Base-by-base conservation (phyloP, 2,797 vertebrate genomes). In the Channa striata region DNA sequence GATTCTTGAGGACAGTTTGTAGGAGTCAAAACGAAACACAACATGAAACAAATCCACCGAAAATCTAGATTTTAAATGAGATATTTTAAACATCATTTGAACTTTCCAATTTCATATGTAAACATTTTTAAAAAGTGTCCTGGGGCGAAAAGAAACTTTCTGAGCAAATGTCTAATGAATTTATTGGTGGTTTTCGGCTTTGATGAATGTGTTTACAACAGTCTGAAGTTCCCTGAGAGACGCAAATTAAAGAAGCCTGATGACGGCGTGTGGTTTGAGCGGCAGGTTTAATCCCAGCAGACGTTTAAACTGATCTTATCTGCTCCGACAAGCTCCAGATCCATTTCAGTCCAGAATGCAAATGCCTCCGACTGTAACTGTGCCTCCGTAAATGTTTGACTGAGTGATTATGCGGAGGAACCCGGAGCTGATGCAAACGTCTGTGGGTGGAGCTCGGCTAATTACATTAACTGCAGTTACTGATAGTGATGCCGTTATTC, bases 241-340 rank as follows among this genome's bases (percentile, higher is more conserved):
- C 19, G 12, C 17, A 9, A 33, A 49, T 47, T 20, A 19, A 42
- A 49, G 40, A 14, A 25, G 46, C 11, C 36, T 71, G 7, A 72
- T 72, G 39, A 67, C 40, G 14, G 42, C 34, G 44, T 30, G 34
- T 52, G 60, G 65, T 46, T 40, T 52, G 16, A 42, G 62, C 3
- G 54, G 50, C 44, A 8, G 40, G 0, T 58, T 75, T 7, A 69
- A 59, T 23, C 68, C 20, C 52, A 2, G 39, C 59, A 63, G 64
- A 30, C 69, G 11, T 60, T 47, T 20, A 64, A 77, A 80, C 59
- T 23, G 16, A 54, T 64, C 66, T 75, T 72, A 83, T 77, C 77
- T 72, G 78, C 58, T 44, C 33, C 56, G 40, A 34, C 16, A 8
- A 59, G 65, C 56, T 73, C 40, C 51, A 56, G 59, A 69, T 61